Percentiles rank a stretch among this genome's conserved stretches.
Evolutionary conservation across 1,140 invertebrate genomes (phyloP).

Genomic region (Chironomus striatipennis): DNA sequence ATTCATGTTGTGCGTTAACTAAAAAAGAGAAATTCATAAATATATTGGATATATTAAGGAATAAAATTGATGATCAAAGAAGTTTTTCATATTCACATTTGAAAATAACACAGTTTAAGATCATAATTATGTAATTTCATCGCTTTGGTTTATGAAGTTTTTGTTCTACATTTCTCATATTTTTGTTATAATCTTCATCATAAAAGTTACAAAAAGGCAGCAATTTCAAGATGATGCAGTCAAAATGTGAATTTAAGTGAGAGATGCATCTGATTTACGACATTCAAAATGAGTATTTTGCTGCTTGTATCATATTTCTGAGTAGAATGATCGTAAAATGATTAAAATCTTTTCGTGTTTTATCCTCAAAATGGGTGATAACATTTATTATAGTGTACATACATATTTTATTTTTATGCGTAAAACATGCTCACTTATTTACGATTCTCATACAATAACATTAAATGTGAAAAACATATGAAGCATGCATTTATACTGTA

Average conservation of each 20-base stretch:
- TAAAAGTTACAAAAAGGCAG: too few species aligned
- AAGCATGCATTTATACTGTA: not conserved
- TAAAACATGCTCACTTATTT: constrained; percentile 4
- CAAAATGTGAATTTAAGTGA: not conserved
- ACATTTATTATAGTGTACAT: not conserved
- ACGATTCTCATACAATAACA: not conserved
- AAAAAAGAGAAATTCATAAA: not conserved
- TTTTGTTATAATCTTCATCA: not conserved
- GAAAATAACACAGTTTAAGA: constrained; percentile 11
- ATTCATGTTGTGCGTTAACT: not conserved
- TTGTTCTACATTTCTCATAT: not conserved
- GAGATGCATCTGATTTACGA: not conserved
- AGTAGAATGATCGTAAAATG: not conserved
- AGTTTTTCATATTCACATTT: not conserved
- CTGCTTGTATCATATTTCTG: not conserved
- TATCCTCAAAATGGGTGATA: not conserved
- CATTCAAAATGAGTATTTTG: not conserved
- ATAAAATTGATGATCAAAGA: not conserved
- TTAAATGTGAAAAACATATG: constrained; percentile 15
- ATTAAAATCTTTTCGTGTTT: constrained; percentile 11
- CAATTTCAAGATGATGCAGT: not conserved
- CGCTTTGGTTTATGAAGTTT: not conserved
- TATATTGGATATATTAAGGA: not conserved
- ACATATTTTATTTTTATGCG: not conserved
- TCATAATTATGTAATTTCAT: constrained; percentile 5